Conservation (phyloP, 1,140 invertebrate species). For the Mercenaria mercenaria region DNA sequence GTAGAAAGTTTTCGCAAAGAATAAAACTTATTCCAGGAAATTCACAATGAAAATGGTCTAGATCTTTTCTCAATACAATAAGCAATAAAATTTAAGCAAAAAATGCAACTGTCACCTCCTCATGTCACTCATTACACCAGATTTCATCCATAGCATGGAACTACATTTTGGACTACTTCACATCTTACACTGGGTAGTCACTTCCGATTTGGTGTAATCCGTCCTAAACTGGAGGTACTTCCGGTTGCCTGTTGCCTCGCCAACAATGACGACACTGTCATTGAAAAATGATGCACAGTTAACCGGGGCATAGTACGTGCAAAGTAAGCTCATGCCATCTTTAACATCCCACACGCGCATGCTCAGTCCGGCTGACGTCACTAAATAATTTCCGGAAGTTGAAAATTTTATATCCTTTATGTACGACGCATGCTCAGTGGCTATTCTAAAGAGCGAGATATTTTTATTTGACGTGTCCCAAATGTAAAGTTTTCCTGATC, state of each 20-base stretch:
- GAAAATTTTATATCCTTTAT: conserved; percentile 57
- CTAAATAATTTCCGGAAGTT: conserved; percentile 34
- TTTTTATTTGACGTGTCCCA: conserved; percentile 31
- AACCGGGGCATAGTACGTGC: conserved; percentile 48
- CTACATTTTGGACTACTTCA: too few species aligned
- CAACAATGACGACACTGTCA: conserved; percentile 16
- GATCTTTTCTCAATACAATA: too few species aligned
- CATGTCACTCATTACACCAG: too few species aligned
- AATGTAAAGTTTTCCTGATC: conserved; percentile 32
- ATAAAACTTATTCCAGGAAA: too few species aligned
- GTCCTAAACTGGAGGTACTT: conserved; percentile 38
- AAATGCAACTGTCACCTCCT: too few species aligned
- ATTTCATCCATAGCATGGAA: too few species aligned
- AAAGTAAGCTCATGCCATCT: conserved; percentile 3
- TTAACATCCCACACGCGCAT: conserved; percentile 61
- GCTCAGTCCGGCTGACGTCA: conserved; percentile 38
- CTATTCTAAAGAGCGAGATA: background rate
- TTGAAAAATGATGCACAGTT: conserved; percentile 48
- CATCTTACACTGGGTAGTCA: too few species aligned
- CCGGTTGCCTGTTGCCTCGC: conserved; percentile 48
- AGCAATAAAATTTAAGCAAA: too few species aligned
- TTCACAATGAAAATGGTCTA: too few species aligned
- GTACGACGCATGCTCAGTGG: conserved; percentile 35
- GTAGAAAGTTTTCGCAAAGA: too few species aligned
- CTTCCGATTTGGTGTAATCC: too few species aligned